These are phyloP conservation scores for Drosophila seclusa DNA, from an alignment of 2,888 invertebrate genomes.

Conservation along the genomic window DNA sequence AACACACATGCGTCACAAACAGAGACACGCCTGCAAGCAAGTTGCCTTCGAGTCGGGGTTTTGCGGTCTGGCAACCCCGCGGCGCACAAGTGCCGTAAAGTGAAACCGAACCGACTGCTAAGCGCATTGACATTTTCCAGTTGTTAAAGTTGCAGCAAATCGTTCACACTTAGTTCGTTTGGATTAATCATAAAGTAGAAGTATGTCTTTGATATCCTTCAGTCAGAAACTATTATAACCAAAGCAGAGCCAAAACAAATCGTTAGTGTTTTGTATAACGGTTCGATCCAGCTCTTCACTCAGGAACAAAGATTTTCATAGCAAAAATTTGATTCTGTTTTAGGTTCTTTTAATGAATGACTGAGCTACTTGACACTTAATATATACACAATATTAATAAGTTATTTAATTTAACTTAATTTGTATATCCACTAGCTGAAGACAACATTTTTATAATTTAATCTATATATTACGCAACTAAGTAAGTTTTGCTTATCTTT, in stretches of 20 bases:
- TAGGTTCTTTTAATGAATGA: neutral
- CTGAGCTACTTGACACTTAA: neutral
- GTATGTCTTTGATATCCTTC: neutral
- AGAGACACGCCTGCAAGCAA: neutral
- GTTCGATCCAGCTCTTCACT: neutral
- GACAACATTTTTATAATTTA: accelerated
- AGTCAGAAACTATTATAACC: neutral
- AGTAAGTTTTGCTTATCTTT: neutral
- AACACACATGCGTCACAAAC: conserved; percentile 5
- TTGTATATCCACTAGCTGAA: neutral
- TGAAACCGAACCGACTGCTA: conserved; percentile 12
- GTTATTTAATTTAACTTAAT: neutral
- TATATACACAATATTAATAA: neutral
- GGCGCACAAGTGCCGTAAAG: conserved; percentile 13
- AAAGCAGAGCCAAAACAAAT: neutral
- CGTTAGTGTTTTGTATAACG: neutral
- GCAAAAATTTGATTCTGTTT: neutral
- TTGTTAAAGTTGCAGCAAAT: neutral
- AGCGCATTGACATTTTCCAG: conserved; percentile 6
- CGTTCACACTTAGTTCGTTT: neutral
- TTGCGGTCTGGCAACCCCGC: conserved; percentile 18
- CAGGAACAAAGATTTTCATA: neutral
- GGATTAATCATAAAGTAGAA: neutral
- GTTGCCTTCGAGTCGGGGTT: conserved; percentile 1
- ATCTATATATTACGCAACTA: neutral